These are phyloP conservation scores for Pachyramphus minor DNA, from an alignment of 2,113 vertebrate genomes.

Conservation along the genomic window DNA sequence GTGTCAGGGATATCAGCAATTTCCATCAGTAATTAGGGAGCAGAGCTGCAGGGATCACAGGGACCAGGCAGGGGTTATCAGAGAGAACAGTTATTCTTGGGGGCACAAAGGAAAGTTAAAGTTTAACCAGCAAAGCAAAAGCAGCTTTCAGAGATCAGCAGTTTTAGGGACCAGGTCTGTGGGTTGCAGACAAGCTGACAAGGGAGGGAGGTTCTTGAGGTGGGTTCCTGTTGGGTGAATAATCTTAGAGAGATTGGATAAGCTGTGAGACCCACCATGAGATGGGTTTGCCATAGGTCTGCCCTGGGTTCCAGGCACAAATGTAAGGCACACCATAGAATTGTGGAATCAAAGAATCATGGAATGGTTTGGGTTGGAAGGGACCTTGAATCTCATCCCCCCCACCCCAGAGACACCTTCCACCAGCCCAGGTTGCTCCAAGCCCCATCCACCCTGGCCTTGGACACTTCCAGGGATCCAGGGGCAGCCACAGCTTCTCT, in stretches of 20 bases:
- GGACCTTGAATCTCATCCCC: background rate
- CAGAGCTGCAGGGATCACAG: background rate
- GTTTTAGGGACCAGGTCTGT: background rate
- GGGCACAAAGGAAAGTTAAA: background rate
- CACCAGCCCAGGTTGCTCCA: background rate
- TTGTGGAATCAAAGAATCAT: background rate
- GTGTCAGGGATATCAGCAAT: background rate
- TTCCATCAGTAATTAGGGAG: background rate
- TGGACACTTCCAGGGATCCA: background rate
- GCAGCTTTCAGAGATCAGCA: background rate
- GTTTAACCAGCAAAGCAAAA: background rate
- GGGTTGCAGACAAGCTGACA: background rate
- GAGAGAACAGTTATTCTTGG: background rate
- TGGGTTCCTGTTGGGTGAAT: background rate
- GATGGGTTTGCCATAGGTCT: accelerated
- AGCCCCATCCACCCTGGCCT: background rate
- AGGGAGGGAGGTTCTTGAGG: background rate
- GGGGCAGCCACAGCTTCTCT: background rate
- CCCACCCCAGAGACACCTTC: background rate
- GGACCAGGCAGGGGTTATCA: background rate
- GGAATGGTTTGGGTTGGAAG: background rate
- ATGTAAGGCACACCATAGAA: accelerated
- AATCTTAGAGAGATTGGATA: accelerated
- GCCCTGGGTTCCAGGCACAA: background rate
- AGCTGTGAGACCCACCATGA: background rate